Percentiles rank a stretch among this genome's conserved stretches.
phyloP scores from a whole-genome alignment of 2,888 invertebrate genomes.

The Synergus umbraculus region DNA sequence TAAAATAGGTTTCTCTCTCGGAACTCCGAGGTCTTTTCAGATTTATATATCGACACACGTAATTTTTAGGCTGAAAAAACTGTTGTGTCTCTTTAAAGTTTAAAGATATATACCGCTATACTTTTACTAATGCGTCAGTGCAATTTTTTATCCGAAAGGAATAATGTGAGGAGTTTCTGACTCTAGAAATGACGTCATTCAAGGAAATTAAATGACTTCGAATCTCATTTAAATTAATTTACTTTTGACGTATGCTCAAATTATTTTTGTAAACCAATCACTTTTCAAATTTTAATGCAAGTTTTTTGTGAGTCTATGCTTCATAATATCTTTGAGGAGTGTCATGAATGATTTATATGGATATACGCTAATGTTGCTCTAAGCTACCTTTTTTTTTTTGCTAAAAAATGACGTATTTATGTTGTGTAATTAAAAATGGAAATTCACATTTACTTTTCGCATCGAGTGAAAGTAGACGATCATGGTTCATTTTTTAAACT shows the following conservation, averaged over 20 bases:
- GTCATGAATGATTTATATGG: too few species aligned
- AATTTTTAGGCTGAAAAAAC: not conserved
- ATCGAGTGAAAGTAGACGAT: not conserved
- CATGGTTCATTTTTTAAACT: not conserved
- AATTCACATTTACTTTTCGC: too few species aligned
- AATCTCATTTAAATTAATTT: conserved; percentile 26
- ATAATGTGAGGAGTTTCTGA: not conserved
- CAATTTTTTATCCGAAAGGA: conserved; percentile 3
- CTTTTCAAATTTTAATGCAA: too few species aligned
- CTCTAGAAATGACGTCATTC: conserved; percentile 26
- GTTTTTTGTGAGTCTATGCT: too few species aligned
- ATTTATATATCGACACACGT: not conserved
- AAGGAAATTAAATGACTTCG: not conserved
- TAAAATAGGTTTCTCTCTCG: not conserved
- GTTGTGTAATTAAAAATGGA: too few species aligned
- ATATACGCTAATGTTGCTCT: too few species aligned
- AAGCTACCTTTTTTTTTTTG: too few species aligned
- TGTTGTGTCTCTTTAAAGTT: not conserved
- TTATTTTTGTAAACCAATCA: too few species aligned
- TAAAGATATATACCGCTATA: conserved; percentile 19
- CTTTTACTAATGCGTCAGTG: conserved; percentile 24
- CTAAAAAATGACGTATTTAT: too few species aligned
- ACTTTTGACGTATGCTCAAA: too few species aligned
- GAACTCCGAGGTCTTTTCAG: not conserved
- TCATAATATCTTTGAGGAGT: too few species aligned